Base-by-base conservation (phyloP, 2,797 vertebrate species). In the Sebastes iracundus region DNA sequence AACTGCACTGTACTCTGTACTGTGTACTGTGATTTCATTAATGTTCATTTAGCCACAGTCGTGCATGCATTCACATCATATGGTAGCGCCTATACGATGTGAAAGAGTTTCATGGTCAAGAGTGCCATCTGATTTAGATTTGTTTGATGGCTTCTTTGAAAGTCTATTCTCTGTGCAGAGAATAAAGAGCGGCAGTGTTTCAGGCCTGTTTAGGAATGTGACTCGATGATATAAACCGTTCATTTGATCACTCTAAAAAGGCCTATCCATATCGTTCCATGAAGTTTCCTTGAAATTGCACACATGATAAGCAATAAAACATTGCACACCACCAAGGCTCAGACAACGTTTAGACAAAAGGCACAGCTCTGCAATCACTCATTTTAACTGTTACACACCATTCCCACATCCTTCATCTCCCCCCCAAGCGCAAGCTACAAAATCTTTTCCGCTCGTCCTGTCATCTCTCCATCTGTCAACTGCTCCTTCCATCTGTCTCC, bases 391-490 rank as follows among this genome's bases (percentile, higher is more conserved):
- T 46, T 68, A 67, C n/a, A 75, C 27, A 68, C 23, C 23, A 46
- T 71, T 74, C 73, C 72, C 56, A 59, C 81, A 53, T 76, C 78
- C 65, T 55, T 38, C 58, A 3, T 0, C 22, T 22, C 38, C 61
- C 25, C 58, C 25, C 22, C 53, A 2, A 55, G 71, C 32, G 12
- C 38, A 65, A 0, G 1, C 64, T 42, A 23, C 71, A 69, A 53
- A 83, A 80, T 86, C 62, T 55, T 81, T 77, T 82, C 84, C 16
- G 12, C 65, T 79, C 55, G 42, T 80, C 61, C 82, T 79, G 79
- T 79, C 81, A 65, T 79, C 65, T 46, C 77, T 90, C 85, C 88
- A 89, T 90, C 90, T 90, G 87, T 81, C 81, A 49, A 62, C 75
- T 6, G 13, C 49, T 73, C 70, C 72, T n/a, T 81, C 85, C 82